phyloP scores from a whole-genome alignment of 2,797 vertebrate species.

The Anas capensis region DNA sequence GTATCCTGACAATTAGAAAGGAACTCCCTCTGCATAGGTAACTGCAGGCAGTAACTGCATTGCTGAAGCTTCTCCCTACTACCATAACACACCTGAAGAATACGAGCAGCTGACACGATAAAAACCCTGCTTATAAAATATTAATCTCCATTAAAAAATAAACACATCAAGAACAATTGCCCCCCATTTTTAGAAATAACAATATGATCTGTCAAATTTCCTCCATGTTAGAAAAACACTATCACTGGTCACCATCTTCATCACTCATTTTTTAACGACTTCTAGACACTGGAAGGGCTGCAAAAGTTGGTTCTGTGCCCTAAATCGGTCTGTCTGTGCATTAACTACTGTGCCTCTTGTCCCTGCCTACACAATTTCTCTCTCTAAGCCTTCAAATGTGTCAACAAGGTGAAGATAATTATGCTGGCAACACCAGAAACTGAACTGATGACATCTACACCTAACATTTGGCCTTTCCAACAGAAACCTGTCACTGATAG shows the following conservation, averaged over 20 bases:
- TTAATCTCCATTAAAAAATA: conserved; percentile 42
- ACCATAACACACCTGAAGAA: background rate
- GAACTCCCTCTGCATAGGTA: background rate
- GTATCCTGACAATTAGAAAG: background rate
- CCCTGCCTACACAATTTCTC: background rate
- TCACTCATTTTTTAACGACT: background rate
- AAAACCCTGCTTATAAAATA: conserved; percentile 2
- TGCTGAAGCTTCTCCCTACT: background rate
- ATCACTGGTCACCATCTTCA: background rate
- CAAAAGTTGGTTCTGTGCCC: background rate
- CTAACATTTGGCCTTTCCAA: background rate
- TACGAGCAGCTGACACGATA: background rate
- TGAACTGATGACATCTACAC: background rate
- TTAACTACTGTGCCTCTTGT: background rate
- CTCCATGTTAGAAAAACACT: background rate
- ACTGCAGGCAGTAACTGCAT: background rate
- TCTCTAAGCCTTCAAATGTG: background rate
- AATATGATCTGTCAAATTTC: conserved; percentile 4
- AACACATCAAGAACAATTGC: background rate
- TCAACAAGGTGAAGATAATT: background rate
- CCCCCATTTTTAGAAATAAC: conserved; percentile 6
- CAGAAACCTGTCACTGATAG: background rate
- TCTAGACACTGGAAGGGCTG: background rate
- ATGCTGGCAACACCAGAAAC: background rate
- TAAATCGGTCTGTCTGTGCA: background rate